phyloP scores from a whole-genome alignment of 2,888 invertebrate species.

The Palloptera scutellata region DNA sequence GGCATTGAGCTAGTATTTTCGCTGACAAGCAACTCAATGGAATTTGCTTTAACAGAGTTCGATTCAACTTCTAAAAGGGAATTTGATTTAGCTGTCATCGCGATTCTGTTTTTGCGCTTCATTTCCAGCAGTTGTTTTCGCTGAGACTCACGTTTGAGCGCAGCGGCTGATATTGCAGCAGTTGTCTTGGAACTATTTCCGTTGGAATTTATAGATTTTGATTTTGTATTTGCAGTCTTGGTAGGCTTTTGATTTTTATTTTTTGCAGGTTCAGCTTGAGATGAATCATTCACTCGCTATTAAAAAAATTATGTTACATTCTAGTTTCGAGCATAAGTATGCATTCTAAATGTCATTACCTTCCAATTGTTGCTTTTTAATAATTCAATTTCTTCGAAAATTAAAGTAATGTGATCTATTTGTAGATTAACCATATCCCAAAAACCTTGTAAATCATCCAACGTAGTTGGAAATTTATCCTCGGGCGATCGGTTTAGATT shows the following conservation, averaged over 20 bases:
- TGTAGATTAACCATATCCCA: conserved; percentile 98
- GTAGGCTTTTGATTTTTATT: conserved; percentile 47
- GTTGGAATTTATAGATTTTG: conserved; percentile 41
- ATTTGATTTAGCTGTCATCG: conserved; percentile 46
- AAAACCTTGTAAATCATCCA: conserved; percentile 91
- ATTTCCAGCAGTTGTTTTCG: conserved; percentile 81
- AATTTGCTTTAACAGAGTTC: conserved; percentile 19
- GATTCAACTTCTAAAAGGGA: conserved; percentile 12
- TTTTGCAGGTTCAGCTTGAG: conserved; percentile 36
- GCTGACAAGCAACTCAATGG: conserved; percentile 45
- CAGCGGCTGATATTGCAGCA: conserved; percentile 58
- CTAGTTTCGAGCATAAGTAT: neutral
- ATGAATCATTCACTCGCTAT: conserved; percentile 42
- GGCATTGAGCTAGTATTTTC: conserved; percentile 52
- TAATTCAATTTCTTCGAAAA: conserved; percentile 75
- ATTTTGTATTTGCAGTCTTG: conserved; percentile 46
- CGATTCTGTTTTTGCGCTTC: conserved; percentile 61
- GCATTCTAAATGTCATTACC: conserved; percentile 41
- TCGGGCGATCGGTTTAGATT: conserved; percentile 74
- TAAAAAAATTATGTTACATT: conserved; percentile 27
- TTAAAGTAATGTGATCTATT: conserved; percentile 82
- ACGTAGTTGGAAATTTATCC: conserved; percentile 87
- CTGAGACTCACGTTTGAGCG: conserved; percentile 73
- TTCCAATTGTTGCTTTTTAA: conserved; percentile 76
- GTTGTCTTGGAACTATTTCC: conserved; percentile 42